These are phyloP conservation scores for Pangasius djambal DNA, from an alignment of 2,797 vertebrate genomes.

Conservation along the genomic window DNA sequence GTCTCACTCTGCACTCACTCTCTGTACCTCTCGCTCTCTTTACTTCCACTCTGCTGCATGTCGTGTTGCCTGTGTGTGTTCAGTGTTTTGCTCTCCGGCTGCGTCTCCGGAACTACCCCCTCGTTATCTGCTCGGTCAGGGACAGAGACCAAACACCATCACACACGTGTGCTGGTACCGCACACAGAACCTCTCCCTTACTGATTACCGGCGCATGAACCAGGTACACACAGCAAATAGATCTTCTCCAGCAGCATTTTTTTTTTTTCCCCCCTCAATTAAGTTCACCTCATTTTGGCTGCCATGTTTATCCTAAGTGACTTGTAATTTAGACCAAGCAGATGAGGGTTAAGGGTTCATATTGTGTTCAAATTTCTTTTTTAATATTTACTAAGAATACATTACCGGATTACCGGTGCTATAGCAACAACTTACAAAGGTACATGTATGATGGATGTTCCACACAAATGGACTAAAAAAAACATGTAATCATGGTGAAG, in stretches of 20 bases:
- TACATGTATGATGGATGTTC: not conserved
- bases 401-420: too few relatives aligned
- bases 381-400: not conserved
- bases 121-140: conserved; percentile 86
- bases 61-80: conserved; percentile 53
- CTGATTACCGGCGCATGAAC: conserved; percentile 92
- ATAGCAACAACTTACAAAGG: not conserved
- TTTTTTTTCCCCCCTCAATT: not conserved
- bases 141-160: conserved; percentile 90
- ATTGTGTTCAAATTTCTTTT: not conserved
- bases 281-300: not conserved
- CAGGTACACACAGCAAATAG: conserved; percentile 78
- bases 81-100: conserved; percentile 83
- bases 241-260: not conserved
- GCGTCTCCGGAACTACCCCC: conserved; percentile 85
- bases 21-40: conserved; percentile 11
- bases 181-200: conserved; percentile 91
- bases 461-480: not conserved
- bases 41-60: conserved; percentile 50
- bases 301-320: not conserved
- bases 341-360: not conserved
- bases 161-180: conserved; percentile 96
- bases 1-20: conserved; percentile 62
- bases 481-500: not conserved
- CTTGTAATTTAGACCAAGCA: not conserved